Conservation (phyloP, 1,140 invertebrate species). For the Leptinotarsa texana region DNA sequence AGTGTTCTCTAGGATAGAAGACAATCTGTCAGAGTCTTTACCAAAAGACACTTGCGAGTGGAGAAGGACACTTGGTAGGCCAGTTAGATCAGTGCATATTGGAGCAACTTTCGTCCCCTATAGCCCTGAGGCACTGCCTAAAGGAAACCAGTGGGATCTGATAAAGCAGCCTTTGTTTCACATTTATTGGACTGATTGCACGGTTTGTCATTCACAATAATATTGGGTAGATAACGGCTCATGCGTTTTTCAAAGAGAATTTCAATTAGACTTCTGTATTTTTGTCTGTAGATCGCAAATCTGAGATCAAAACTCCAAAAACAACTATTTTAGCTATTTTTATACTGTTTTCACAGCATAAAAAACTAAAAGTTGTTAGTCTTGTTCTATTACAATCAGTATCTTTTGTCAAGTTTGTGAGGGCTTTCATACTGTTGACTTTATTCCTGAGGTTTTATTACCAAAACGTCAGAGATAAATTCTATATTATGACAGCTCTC, state of each 20-base stretch:
- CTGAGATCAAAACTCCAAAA: too few species aligned
- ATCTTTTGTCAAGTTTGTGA: too few species aligned
- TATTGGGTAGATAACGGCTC: constrained; percentile 14
- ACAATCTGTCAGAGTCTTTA: constrained; percentile 75
- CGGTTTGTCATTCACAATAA: constrained; percentile 63
- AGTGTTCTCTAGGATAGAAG: constrained; percentile 82
- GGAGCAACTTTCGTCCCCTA: constrained; percentile 85
- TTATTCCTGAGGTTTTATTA: too few species aligned
- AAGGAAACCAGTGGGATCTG: constrained; percentile 70
- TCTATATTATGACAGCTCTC: too few species aligned
- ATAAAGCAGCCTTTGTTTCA: constrained; percentile 89
- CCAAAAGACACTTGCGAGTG: constrained; percentile 87
- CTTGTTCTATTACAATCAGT: too few species aligned
- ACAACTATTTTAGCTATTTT: too few species aligned
- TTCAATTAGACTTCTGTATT: too few species aligned
- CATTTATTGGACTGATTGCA: constrained; percentile 93
- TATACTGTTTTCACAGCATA: too few species aligned
- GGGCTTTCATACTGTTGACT: too few species aligned
- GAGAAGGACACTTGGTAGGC: constrained; percentile 81
- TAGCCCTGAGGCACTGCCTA: constrained; percentile 70
- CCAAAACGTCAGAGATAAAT: too few species aligned
- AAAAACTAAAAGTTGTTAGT: too few species aligned
- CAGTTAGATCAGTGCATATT: constrained; percentile 80
- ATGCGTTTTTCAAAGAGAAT: neutral
- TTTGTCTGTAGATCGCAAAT: too few species aligned